Evolutionary conservation across 2,888 invertebrate species (phyloP).

Genomic region (Bembecia ichneumoniformis): DNA sequence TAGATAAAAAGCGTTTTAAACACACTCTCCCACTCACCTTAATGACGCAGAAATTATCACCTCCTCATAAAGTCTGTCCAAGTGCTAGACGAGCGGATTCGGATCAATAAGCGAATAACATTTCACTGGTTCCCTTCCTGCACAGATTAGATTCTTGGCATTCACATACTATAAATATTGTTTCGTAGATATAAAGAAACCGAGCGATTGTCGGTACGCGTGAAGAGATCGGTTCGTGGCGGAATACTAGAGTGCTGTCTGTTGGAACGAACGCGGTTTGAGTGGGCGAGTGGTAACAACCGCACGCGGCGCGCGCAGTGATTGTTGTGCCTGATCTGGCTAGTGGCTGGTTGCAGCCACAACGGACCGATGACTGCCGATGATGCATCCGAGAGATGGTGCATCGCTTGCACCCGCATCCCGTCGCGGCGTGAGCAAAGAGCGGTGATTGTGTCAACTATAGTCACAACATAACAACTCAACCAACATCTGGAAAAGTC

Average conservation of each 20-base stretch:
- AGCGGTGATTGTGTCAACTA: constrained; percentile 8
- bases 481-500: background rate
- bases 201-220: constrained; percentile 48
- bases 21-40: constrained; percentile 28
- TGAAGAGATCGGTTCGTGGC: constrained; percentile 36
- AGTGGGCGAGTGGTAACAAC: constrained; percentile 52
- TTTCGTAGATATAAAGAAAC: constrained; percentile 43
- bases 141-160: constrained; percentile 50
- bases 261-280: constrained; percentile 24
- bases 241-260: constrained; percentile 34
- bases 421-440: constrained; percentile 9
- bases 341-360: constrained; percentile 25
- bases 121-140: constrained; percentile 60
- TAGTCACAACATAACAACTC: constrained; percentile 3
- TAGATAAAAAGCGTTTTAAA: too few relatives aligned
- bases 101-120: constrained; percentile 51
- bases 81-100: constrained; percentile 30
- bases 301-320: constrained; percentile 67
- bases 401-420: constrained; percentile 27
- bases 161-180: constrained; percentile 67
- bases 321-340: constrained; percentile 47
- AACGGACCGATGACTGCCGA: constrained; percentile 16
- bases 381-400: constrained; percentile 48
- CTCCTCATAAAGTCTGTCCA: constrained; percentile 55
- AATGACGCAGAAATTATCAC: constrained; percentile 36